A percentile compares a stretch with the other conserved stretches of the same genome.
These are phyloP conservation scores for Odontamblyopus rebecca DNA, from an alignment of 2,797 vertebrate species.

Conservation along the genomic window DNA sequence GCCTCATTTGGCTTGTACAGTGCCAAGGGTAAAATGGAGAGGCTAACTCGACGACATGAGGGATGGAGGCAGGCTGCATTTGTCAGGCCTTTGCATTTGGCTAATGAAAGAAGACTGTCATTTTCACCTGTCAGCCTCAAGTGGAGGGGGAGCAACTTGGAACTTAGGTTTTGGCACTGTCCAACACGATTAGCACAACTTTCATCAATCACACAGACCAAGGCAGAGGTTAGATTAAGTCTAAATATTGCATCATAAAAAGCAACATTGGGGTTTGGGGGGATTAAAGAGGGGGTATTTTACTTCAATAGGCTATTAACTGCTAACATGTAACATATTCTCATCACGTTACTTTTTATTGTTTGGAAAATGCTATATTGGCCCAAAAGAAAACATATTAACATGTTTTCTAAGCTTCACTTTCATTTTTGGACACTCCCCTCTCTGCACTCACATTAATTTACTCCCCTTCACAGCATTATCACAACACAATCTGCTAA, in stretches of 20 bases:
- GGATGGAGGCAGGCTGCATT: slow-evolving; percentile 18
- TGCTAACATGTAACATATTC: too few species aligned
- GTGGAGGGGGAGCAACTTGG: neutral
- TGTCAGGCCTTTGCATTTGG: slow-evolving; percentile 17
- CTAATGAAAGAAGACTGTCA: slow-evolving; percentile 15
- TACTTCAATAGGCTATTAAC: too few species aligned
- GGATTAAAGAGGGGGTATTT: neutral
- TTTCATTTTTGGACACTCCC: too few species aligned
- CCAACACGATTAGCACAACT: neutral
- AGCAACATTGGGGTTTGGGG: neutral
- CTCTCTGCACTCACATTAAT: too few species aligned
- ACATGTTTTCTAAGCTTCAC: too few species aligned
- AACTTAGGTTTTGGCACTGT: slow-evolving; percentile 4
- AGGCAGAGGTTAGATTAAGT: neutral
- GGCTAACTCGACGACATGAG: slow-evolving; percentile 2
- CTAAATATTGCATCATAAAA: neutral
- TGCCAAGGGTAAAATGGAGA: slow-evolving; percentile 14
- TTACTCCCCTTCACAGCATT: too few species aligned
- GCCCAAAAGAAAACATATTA: too few species aligned
- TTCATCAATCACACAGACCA: slow-evolving; percentile 8
- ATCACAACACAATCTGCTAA: too few species aligned
- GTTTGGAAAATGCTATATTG: too few species aligned
- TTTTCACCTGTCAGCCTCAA: slow-evolving; percentile 6
- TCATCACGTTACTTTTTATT: too few species aligned
- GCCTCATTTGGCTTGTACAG: slow-evolving; percentile 21